These are phyloP conservation scores for Anthoscopus minutus DNA, from an alignment of 2,113 vertebrate genomes.

Conservation along the genomic window DNA sequence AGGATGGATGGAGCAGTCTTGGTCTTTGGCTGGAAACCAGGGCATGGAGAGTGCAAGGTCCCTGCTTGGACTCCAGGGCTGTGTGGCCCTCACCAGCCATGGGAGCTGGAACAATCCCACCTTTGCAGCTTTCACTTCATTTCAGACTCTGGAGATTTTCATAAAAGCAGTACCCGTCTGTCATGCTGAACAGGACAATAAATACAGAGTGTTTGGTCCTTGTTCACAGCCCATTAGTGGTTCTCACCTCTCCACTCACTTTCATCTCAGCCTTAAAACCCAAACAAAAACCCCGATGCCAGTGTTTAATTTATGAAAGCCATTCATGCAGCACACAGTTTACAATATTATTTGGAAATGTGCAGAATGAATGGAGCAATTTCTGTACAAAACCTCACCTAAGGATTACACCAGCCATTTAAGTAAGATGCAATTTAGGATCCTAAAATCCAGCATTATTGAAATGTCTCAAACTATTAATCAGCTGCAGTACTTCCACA, in stretches of 20 bases:
- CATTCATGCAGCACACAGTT: neutral
- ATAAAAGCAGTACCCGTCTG: neutral
- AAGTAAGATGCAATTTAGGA: neutral
- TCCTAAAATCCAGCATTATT: neutral
- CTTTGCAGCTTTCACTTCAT: neutral
- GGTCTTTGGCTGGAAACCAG: neutral
- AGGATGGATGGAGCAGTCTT: neutral
- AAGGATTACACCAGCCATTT: neutral
- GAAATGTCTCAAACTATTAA: neutral
- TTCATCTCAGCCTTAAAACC: conserved; percentile 1
- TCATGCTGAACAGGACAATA: neutral
- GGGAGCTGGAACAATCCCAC: neutral
- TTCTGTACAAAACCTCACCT: neutral
- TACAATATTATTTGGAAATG: neutral
- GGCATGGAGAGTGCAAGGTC: too few relatives aligned
- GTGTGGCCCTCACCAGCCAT: rapidly evolving
- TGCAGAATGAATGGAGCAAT: neutral
- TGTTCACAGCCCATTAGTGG: neutral
- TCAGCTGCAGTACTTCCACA: neutral
- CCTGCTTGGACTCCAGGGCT: rapidly evolving
- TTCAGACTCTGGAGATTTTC: neutral
- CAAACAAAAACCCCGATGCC: neutral
- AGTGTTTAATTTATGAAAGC: neutral
- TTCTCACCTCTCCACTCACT: neutral
- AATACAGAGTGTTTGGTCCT: neutral